Evolutionary conservation across 1,140 invertebrate species (phyloP).

Genomic region (Drosophila littoralis): DNA sequence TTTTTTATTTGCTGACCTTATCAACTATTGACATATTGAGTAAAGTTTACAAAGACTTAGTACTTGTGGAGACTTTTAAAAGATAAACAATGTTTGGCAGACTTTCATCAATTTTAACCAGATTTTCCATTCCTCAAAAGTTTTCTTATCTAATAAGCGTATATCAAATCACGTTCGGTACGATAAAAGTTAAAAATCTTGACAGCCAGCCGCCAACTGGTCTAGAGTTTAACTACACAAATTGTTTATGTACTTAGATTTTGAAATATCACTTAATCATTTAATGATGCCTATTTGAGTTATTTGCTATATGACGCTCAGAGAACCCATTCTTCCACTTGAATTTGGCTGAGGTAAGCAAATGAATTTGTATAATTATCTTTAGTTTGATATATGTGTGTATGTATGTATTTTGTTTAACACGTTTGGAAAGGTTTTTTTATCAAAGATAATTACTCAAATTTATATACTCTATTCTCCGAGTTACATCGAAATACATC

Average conservation of each 20-base stretch:
- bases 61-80: too few relatives aligned
- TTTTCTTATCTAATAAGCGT: conserved; percentile 8
- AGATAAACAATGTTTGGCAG: not conserved
- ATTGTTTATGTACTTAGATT: conserved; percentile 21
- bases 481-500: too few relatives aligned
- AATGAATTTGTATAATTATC: conserved; percentile 28
- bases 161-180: conserved; percentile 11
- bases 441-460: too few relatives aligned
- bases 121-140: not conserved
- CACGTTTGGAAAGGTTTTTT: too few relatives aligned
- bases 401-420: not conserved
- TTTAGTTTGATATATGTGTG: conserved; percentile 3
- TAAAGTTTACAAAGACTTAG: not conserved
- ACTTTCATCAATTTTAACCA: not conserved
- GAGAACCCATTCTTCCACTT: conserved; percentile 44
- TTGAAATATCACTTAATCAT: conserved; percentile 41
- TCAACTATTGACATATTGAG: conserved; percentile 4
- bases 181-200: conserved; percentile 25
- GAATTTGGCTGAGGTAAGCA: conserved; percentile 51
- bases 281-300: conserved; percentile 30
- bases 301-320: conserved; percentile 52
- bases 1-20: conserved; percentile 3
- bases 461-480: too few relatives aligned
- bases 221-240: not conserved
- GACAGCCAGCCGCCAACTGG: not conserved